These are phyloP conservation scores for Agonopterix arenella DNA, from an alignment of 2,888 invertebrate species.

Conservation along the genomic window DNA sequence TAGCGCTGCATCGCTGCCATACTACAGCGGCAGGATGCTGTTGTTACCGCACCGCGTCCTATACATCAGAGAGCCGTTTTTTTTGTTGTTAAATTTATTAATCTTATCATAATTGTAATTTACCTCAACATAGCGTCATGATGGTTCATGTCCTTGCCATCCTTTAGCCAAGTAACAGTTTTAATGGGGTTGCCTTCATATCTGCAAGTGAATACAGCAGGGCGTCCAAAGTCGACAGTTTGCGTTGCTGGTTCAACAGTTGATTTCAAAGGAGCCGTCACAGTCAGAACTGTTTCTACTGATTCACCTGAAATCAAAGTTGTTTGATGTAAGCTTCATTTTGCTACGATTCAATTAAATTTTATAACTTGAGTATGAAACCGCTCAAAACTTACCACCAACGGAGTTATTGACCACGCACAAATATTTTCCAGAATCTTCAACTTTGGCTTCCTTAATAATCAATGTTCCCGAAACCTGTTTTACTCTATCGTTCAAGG, in stretches of 20 bases:
- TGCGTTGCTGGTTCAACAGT: constrained; percentile 93
- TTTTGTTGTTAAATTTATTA: no score
- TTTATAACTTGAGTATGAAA: no score
- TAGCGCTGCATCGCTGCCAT: no score
- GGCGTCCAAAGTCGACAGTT: constrained; percentile 94
- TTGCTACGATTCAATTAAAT: background rate
- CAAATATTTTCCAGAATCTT: constrained; percentile 95
- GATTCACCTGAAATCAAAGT: constrained; percentile 84
- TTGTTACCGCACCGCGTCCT: no score
- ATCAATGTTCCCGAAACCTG: constrained; percentile 96
- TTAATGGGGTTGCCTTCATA: constrained; percentile 94
- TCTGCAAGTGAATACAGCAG: constrained; percentile 94
- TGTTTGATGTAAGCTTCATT: background rate
- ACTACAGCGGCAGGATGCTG: no score
- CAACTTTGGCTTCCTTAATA: constrained; percentile 92
- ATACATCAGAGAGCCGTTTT: no score
- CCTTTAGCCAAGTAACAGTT: constrained; percentile 94
- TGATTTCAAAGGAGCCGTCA: constrained; percentile 92
- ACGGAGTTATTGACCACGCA: constrained; percentile 97
- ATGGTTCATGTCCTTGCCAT: constrained; percentile 90
- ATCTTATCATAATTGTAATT: background rate
- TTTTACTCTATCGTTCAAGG: constrained; percentile 90
- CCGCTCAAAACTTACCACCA: constrained; percentile 74
- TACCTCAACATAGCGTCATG: constrained; percentile 85
- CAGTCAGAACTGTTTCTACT: constrained; percentile 93